Conservation (phyloP, 2,797 vertebrate genomes). For the Danio albolineatus region DNA sequence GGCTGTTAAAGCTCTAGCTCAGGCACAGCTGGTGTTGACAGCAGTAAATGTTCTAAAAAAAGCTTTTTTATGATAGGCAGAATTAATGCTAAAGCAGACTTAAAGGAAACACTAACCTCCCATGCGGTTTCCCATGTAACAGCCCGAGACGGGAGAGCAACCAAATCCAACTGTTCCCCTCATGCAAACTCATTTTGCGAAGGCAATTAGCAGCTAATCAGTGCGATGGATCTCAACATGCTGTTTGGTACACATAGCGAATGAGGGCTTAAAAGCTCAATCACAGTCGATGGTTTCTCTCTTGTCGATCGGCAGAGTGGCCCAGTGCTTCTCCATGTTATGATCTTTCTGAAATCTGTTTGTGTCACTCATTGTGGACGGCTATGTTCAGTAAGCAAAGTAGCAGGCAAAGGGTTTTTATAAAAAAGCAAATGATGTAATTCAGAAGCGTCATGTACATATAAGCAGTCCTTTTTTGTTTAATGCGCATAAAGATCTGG, state of each 20-base stretch:
- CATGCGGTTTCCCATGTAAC: slow-evolving; percentile 57
- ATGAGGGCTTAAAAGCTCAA: neutral
- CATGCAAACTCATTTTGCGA: slow-evolving; percentile 19
- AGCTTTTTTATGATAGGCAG: slow-evolving; percentile 59
- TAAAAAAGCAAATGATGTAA: neutral
- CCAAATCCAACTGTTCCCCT: slow-evolving; percentile 43
- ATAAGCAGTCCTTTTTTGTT: neutral
- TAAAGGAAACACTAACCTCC: slow-evolving; percentile 60
- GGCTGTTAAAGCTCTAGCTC: slow-evolving; percentile 51
- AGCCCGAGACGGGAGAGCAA: slow-evolving; percentile 60
- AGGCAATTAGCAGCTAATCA: slow-evolving; percentile 14
- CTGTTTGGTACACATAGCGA: slow-evolving; percentile 31
- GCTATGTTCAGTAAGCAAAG: slow-evolving; percentile 67
- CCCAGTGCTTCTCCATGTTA: slow-evolving; percentile 62
- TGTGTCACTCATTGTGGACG: slow-evolving; percentile 55
- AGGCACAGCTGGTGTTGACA: slow-evolving; percentile 62
- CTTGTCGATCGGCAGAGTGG: slow-evolving; percentile 57
- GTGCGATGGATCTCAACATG: slow-evolving; percentile 33
- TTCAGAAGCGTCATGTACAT: slow-evolving; percentile 2
- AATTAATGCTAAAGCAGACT: slow-evolving; percentile 56
- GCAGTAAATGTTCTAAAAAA: slow-evolving; percentile 59
- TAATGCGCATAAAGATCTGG: neutral
- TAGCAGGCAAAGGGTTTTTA: neutral
- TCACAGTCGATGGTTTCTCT: slow-evolving; percentile 63
- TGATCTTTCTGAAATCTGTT: slow-evolving; percentile 59